These are phyloP conservation scores for Oscheius myriophilus DNA, from an alignment of 2,888 invertebrate genomes.

Conservation along the genomic window DNA sequence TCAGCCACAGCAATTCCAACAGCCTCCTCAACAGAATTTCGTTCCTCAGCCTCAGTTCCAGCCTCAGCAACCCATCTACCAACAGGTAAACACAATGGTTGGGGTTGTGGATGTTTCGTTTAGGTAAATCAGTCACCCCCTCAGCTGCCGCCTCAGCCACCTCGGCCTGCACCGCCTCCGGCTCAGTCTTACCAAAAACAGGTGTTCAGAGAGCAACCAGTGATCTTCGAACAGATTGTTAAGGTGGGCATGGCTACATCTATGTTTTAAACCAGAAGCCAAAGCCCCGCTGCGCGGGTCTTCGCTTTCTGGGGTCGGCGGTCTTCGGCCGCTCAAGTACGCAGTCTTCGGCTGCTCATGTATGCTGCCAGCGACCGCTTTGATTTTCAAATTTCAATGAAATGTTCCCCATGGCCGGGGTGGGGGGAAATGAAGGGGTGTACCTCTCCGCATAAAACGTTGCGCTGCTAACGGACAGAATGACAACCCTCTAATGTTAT, in stretches of 20 bases:
- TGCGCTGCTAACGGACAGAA: no score
- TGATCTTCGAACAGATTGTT: constrained; percentile 21
- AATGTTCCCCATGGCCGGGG: no score
- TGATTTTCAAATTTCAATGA: no score
- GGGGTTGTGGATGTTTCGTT: background rate
- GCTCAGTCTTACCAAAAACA: background rate
- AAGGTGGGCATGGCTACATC: constrained; percentile 3
- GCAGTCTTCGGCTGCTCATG: no score
- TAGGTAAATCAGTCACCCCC: background rate
- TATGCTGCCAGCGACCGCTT: no score
- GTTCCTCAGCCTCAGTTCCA: background rate
- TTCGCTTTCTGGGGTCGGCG: no score
- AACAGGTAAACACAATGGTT: background rate
- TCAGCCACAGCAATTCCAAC: constrained; percentile 16
- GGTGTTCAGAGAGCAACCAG: constrained; percentile 23
- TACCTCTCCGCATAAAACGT: no score
- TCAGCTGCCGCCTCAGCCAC: background rate
- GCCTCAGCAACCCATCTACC: constrained; percentile 9
- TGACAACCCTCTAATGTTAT: no score
- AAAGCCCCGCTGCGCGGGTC: no score
- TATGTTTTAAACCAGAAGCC: no score
- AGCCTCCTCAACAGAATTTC: constrained; percentile 6
- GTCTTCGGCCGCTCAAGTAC: no score
- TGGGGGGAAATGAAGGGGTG: no score
- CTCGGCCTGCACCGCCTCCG: constrained; percentile 1